Evolutionary conservation across 2,888 invertebrate species (phyloP).

Genomic region (Troglohyphantes excavatus): DNA sequence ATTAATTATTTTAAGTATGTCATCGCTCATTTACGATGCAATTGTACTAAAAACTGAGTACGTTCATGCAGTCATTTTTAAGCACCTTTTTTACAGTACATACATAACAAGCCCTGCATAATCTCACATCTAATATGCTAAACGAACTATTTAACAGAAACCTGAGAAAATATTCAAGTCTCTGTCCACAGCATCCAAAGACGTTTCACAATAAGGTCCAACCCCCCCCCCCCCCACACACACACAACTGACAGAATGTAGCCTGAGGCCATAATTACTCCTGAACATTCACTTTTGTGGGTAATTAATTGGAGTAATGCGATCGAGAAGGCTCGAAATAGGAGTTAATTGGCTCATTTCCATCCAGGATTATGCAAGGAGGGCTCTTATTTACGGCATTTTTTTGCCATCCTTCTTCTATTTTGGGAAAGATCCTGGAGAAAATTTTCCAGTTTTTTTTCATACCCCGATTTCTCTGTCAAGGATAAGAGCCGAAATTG

Average conservation of each 20-base stretch:
- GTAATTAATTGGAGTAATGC: conserved; percentile 77
- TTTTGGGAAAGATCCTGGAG: not conserved
- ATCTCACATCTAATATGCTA: too few relatives aligned
- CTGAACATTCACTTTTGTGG: conserved; percentile 45
- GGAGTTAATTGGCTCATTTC: conserved; percentile 76
- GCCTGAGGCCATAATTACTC: conserved; percentile 75
- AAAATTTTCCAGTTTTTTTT: not conserved
- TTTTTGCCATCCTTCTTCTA: not conserved
- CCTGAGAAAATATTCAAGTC: too few relatives aligned
- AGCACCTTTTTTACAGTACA: too few relatives aligned
- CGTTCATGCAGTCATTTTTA: too few relatives aligned
- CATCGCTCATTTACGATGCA: too few relatives aligned
- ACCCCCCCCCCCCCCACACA: too few relatives aligned
- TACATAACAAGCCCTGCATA: too few relatives aligned
- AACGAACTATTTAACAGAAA: conserved; percentile 11
- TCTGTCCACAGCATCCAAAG: not conserved
- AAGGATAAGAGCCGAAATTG: not conserved
- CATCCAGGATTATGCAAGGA: conserved; percentile 72
- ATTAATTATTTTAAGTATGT: too few relatives aligned
- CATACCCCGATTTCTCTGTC: not conserved
- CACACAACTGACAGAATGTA: conserved; percentile 28
- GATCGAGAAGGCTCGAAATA: conserved; percentile 64
- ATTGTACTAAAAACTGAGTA: too few relatives aligned
- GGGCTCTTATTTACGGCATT: not conserved
- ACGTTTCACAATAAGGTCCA: conserved; percentile 24